Evolutionary conservation across 2,113 vertebrate genomes (phyloP).

Genomic region (Gallinago paraguaiae): DNA sequence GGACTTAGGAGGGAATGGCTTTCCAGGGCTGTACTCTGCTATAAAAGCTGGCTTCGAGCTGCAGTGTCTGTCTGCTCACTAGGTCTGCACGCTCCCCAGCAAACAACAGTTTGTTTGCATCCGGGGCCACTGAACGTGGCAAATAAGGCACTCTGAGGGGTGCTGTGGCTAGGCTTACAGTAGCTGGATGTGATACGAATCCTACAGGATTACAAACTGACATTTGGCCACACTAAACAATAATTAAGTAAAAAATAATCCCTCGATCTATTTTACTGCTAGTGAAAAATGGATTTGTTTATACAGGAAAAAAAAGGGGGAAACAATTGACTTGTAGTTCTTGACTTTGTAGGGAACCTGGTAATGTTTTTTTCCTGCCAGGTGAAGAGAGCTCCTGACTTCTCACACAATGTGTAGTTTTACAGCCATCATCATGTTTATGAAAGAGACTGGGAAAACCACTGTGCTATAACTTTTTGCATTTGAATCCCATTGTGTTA

Average conservation of each 20-base stretch:
- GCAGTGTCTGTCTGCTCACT: fast-evolving
- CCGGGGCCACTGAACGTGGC: neutral
- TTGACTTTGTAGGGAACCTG: neutral
- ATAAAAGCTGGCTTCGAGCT: neutral
- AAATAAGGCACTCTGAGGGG: neutral
- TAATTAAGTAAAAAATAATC: neutral
- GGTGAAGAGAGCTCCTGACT: neutral
- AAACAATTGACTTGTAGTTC: neutral
- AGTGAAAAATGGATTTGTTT: neutral
- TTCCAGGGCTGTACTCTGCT: neutral
- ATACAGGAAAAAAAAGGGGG: neutral
- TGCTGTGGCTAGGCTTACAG: neutral
- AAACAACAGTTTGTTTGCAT: neutral
- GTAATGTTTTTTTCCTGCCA: neutral
- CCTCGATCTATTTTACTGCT: neutral
- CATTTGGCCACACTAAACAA: neutral
- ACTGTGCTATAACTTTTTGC: neutral
- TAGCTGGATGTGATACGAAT: neutral
- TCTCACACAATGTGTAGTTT: neutral
- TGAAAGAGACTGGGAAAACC: neutral
- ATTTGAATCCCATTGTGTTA: neutral
- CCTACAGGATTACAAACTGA: neutral
- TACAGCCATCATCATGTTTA: neutral
- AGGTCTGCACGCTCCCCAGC: neutral
- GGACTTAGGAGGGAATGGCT: neutral